phyloP scores from a whole-genome alignment of 2,113 vertebrate genomes.

The Notothenia rossii region DNA sequence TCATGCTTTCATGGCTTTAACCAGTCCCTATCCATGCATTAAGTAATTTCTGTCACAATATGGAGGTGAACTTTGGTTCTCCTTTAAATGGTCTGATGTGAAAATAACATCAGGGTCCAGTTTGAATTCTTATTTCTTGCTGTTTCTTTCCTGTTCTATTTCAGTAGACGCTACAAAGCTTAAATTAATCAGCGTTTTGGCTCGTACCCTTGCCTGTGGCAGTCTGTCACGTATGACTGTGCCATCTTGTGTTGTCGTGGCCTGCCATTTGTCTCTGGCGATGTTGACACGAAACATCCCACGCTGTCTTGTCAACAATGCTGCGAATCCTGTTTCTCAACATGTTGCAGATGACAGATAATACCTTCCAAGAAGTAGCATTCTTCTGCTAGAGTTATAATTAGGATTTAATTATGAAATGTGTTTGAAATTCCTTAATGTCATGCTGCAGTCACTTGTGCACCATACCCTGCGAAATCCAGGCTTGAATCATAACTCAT shows the following conservation, averaged over 20 bases:
- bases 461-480: not conserved
- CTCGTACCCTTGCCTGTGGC: constrained; percentile 14
- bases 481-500: not conserved
- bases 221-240: constrained; percentile 53
- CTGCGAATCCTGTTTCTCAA: constrained; percentile 16
- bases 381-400: constrained; percentile 22
- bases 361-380: not conserved
- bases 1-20: not conserved
- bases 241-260: constrained; percentile 53
- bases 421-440: not conserved
- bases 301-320: constrained; percentile 37
- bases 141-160: constrained; percentile 14
- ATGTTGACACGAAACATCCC: constrained; percentile 52
- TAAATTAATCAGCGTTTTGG: constrained; percentile 21
- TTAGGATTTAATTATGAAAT: constrained; percentile 23
- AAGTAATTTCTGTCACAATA: not conserved
- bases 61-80: not conserved
- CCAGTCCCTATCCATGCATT: not conserved
- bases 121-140: not conserved
- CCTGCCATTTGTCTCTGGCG: constrained; percentile 50
- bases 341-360: constrained; percentile 6
- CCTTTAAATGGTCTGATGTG: not conserved
- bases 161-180: constrained; percentile 25
- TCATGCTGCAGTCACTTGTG: not conserved
- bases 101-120: not conserved